Evolutionary conservation across 2,888 invertebrate species (phyloP), one percentile per base, ranked within the genome.

Genomic region (Melipona bicolor): DNA sequence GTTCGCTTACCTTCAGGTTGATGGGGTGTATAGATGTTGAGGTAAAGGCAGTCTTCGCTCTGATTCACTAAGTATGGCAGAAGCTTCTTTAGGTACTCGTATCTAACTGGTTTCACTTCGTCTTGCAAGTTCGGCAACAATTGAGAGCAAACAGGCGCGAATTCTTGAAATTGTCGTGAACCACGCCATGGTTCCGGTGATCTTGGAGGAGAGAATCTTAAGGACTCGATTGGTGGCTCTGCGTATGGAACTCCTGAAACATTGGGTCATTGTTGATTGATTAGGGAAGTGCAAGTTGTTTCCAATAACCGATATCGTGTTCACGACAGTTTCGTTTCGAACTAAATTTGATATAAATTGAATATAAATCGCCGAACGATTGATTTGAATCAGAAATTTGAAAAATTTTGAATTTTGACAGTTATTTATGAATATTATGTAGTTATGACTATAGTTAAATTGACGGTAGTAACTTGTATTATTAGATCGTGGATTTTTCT

Each of bases 11-110:
- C 97, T 95, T 96, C 96, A 86, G 83, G 62, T 81, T 94, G 94
- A 89, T 97, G 96, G 1, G 99, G 99, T 54, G 98, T 97, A 94
- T 98, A 99, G 85, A 99, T 96, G 95, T 99, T 99, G 92, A 99
- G 95, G 94, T 98, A 98, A 77, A 99, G 95, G 92, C 99, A 99
- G 94, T 99, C 99, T 95, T 97, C 97, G 73, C 96, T 97, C 93
- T 97, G 97, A 78, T 96, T 96, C 87, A 95, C 95, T 75, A 97
- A 94, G 95, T 97, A 97, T 3, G 97, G 96, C 90, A 97, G 95
- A 86, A 99, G 95, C 86, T 97, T 96, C 90, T 96, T 96, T 91
- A 98, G 95, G 93, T 97, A 96, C 89, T 96, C 96, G 92, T 96
- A 96, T 62, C 97, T 95, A n/a, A 96, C 96, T 83, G 96, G 95